A percentile compares a stretch with the other conserved stretches of the same genome.
These are phyloP conservation scores for Siniperca scherzeri DNA, from an alignment of 2,797 vertebrate genomes.

Conservation along the genomic window DNA sequence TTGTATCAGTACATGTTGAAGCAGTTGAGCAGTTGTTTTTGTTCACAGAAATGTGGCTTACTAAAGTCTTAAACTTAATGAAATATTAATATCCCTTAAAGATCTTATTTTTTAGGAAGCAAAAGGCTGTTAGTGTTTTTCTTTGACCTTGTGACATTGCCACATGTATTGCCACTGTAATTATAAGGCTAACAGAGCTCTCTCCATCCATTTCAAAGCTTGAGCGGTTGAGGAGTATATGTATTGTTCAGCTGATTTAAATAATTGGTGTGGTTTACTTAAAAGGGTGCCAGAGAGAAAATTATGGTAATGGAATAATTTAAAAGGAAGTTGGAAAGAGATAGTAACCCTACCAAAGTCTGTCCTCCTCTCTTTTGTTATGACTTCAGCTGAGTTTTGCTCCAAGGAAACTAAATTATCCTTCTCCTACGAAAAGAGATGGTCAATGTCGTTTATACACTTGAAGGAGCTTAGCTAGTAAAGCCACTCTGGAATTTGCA, in stretches of 20 bases:
- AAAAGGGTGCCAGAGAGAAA: constrained; percentile 85
- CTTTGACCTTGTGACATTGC: constrained; percentile 75
- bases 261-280: constrained; percentile 89
- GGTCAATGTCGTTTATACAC: constrained; percentile 77
- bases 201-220: constrained; percentile 76
- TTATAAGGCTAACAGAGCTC: constrained; percentile 74
- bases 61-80: constrained; percentile 62
- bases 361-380: constrained; percentile 75
- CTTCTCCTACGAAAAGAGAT: constrained; percentile 70
- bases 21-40: constrained; percentile 44
- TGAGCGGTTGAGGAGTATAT: constrained; percentile 75
- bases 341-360: constrained; percentile 77
- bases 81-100: constrained; percentile 78
- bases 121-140: constrained; percentile 68
- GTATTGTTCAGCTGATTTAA: constrained; percentile 85
- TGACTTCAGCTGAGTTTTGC: constrained; percentile 79
- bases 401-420: constrained; percentile 83
- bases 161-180: constrained; percentile 70
- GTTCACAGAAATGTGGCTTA: constrained; percentile 40
- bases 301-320: constrained; percentile 87
- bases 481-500: constrained; percentile 59
- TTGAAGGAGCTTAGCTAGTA: constrained; percentile 61
- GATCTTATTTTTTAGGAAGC: constrained; percentile 72
- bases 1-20: constrained; percentile 42
- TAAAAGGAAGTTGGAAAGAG: constrained; percentile 80